Conservation (phyloP, 2,888 invertebrate species). For the Eledona agricola region DNA sequence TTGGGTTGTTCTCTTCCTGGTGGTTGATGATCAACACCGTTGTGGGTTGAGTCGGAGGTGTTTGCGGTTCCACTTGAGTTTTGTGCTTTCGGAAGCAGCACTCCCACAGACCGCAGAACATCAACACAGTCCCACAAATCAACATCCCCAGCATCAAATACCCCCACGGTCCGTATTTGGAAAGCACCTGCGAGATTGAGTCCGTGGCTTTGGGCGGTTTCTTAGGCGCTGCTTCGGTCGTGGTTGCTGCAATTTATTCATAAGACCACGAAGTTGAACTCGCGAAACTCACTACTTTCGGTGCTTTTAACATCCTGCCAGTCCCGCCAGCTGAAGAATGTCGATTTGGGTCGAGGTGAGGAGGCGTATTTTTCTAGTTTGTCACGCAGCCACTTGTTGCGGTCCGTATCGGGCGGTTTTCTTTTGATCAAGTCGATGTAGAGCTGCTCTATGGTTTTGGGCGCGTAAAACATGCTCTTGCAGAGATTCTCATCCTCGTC, state of each 20-base stretch:
- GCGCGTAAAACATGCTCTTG: conserved; percentile 39
- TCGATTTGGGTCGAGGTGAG: conserved; percentile 3
- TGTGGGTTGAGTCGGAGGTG: conserved; percentile 45
- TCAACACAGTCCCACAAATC: conserved; percentile 73
- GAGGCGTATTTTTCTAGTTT: conserved; percentile 25
- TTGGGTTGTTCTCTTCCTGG: conserved; percentile 48
- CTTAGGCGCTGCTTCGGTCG: conserved; percentile 18
- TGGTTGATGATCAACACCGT: conserved; percentile 54
- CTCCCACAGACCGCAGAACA: conserved; percentile 76
- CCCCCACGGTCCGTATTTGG: conserved; percentile 79
- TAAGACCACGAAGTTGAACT: not conserved
- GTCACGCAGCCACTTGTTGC: conserved; percentile 39
- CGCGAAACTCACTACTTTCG: conserved; percentile 36
- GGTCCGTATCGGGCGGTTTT: conserved; percentile 37
- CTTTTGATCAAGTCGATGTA: conserved; percentile 50
- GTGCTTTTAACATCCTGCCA: conserved; percentile 38
- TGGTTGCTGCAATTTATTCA: conserved; percentile 13
- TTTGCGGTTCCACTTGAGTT: conserved; percentile 44
- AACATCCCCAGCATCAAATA: conserved; percentile 77
- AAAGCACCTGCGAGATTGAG: conserved; percentile 67
- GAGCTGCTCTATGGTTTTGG: conserved; percentile 48
- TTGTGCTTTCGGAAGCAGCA: conserved; percentile 63
- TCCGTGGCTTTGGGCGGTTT: conserved; percentile 43
- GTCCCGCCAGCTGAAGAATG: conserved; percentile 40
- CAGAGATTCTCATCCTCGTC: conserved; percentile 59